These are phyloP conservation scores for Tyrannus savana DNA, from an alignment of 2,113 vertebrate species.

Conservation along the genomic window DNA sequence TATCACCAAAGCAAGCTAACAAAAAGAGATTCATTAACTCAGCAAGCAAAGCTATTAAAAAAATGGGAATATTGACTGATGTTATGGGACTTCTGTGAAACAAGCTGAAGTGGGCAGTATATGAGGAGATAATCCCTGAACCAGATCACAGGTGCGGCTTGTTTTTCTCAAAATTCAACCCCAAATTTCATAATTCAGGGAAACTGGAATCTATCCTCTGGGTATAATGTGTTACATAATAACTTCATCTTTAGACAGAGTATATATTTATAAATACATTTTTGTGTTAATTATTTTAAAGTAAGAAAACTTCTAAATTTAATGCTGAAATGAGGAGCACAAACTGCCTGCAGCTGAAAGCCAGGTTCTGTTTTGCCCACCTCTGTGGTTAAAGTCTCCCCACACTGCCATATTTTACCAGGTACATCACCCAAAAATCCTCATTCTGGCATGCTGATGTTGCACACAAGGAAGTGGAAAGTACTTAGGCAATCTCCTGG, in stretches of 20 bases:
- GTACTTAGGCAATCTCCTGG: not conserved
- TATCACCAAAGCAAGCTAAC: not conserved
- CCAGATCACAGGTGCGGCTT: not conserved
- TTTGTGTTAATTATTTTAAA: not conserved
- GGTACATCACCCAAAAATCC: not conserved
- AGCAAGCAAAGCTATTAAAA: not conserved
- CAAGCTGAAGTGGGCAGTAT: not conserved
- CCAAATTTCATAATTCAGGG: not conserved
- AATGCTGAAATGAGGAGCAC: not conserved
- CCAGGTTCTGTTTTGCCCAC: not conserved
- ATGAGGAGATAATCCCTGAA: not conserved
- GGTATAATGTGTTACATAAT: not conserved
- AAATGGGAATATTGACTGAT: not conserved
- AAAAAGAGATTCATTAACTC: constrained; percentile 10
- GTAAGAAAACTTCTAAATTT: not conserved
- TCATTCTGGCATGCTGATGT: not conserved
- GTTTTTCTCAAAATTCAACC: not conserved
- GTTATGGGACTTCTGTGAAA: not conserved
- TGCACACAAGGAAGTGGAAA: not conserved
- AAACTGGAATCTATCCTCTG: not conserved
- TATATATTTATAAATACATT: not conserved
- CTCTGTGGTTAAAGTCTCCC: not conserved
- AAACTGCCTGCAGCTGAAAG: not conserved
- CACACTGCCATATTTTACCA: not conserved
- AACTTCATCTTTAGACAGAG: not conserved